Percentiles rank a stretch among this genome's conserved stretches.
Evolutionary conservation across 2,888 invertebrate genomes (phyloP).

Genomic region (Drosophila melanocephala): DNA sequence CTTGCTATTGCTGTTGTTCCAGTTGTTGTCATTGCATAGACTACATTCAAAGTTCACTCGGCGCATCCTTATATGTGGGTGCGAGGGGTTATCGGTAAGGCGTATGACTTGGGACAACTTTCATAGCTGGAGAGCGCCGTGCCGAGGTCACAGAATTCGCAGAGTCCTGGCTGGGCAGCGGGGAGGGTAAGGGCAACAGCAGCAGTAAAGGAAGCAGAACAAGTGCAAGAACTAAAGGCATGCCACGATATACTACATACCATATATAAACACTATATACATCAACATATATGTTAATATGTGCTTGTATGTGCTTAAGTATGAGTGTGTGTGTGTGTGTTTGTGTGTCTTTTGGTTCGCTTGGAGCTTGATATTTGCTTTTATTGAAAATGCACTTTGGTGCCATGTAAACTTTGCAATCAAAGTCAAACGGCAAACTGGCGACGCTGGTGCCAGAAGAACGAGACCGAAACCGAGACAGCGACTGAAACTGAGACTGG

Average conservation of each 20-base stretch:
- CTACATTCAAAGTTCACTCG: conserved; percentile 68
- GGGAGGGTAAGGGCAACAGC: background rate
- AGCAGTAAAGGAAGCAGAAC: conserved; percentile 50
- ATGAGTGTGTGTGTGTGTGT: conserved; percentile 30
- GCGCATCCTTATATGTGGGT: conserved; percentile 40
- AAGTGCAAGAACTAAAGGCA: conserved; percentile 75
- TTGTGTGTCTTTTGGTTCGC: conserved; percentile 46
- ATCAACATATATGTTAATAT: conserved; percentile 20
- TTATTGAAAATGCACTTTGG: conserved; percentile 83
- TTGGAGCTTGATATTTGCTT: conserved; percentile 76
- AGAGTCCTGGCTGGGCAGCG: conserved; percentile 26
- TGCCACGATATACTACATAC: conserved; percentile 46
- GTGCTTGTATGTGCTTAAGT: conserved; percentile 23
- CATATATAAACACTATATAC: conserved; percentile 49
- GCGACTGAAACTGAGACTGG: conserved; percentile 10
- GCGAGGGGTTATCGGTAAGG: conserved; percentile 2
- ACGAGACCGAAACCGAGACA: conserved; percentile 28
- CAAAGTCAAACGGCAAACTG: conserved; percentile 74
- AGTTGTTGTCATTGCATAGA: conserved; percentile 47
- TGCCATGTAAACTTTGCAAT: conserved; percentile 83
- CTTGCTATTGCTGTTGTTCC: conserved; percentile 27
- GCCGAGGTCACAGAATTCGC: conserved; percentile 74
- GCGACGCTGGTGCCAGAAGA: conserved; percentile 57
- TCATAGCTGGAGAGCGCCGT: conserved; percentile 51
- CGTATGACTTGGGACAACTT: conserved; percentile 65